Percentiles rank a stretch among this genome's conserved stretches.
Conservation (phyloP, 2,113 vertebrate genomes). For the Etia nguti region DNA sequence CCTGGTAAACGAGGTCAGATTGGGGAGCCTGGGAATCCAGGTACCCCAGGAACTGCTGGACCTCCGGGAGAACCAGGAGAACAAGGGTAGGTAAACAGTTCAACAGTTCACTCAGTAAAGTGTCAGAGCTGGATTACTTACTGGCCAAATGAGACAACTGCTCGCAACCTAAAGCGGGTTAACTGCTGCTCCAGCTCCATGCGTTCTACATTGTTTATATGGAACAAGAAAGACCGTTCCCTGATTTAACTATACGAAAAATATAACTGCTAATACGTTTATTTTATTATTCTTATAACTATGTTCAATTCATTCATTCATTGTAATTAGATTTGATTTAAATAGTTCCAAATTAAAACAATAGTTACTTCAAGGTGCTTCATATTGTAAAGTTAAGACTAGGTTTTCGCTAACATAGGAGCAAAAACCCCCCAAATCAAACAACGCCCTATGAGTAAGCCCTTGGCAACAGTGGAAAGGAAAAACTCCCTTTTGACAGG, state of each 20-base stretch:
- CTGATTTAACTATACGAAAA: background rate
- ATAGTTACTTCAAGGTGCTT: background rate
- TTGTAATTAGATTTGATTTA: background rate
- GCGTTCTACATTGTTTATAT: background rate
- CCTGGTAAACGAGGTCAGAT: conserved; percentile 38
- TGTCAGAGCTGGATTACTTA: background rate
- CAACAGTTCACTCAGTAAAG: background rate
- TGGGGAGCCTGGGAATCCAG: background rate
- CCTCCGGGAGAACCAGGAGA: conserved; percentile 22
- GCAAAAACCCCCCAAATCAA: background rate
- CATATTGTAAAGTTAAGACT: background rate
- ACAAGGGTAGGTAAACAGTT: background rate
- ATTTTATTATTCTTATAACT: background rate
- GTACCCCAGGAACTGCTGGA: background rate
- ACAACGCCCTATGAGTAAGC: background rate
- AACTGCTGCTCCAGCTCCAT: background rate
- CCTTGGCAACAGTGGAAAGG: background rate
- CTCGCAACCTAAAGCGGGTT: background rate
- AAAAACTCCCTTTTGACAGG: background rate
- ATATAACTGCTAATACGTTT: background rate
- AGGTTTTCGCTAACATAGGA: no score
- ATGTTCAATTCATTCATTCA: background rate
- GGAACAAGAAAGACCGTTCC: background rate
- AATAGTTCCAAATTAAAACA: background rate
- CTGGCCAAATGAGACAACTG: background rate